Evolutionary conservation across 2,888 invertebrate species (phyloP).

Genomic region (Serripes groenlandicus): DNA sequence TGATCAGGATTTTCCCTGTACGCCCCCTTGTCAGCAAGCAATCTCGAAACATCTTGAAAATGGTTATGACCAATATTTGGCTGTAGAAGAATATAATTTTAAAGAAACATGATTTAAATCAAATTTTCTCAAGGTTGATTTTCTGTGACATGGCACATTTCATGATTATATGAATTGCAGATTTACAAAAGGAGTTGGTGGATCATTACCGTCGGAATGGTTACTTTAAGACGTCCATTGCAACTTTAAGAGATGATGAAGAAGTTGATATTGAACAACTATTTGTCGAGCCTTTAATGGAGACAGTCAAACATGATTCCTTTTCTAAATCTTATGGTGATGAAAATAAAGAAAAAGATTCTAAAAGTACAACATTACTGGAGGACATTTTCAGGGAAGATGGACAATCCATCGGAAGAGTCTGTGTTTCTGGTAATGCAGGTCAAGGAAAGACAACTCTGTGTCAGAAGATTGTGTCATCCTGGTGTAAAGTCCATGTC

Average conservation of each 20-base stretch:
- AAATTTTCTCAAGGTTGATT: neutral
- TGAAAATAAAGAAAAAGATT: too few species aligned
- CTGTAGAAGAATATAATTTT: too few species aligned
- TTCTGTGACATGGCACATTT: too few species aligned
- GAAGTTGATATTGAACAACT: constrained; percentile 4
- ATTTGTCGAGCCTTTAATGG: constrained; percentile 2
- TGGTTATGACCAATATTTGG: too few species aligned
- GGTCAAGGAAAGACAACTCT: neutral
- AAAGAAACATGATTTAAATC: too few species aligned
- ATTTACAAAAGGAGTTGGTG: neutral
- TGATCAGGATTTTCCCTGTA: too few species aligned
- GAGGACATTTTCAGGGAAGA: neutral
- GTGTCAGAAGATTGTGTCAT: neutral
- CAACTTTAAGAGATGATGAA: neutral
- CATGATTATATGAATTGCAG: too few species aligned
- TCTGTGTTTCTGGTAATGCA: constrained; percentile 3
- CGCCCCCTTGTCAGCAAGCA: too few species aligned
- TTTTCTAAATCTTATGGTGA: too few species aligned
- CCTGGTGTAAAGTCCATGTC: constrained; percentile 5
- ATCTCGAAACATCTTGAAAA: too few species aligned
- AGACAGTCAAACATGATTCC: too few species aligned
- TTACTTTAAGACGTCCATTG: neutral
- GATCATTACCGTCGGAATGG: neutral
- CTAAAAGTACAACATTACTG: too few species aligned
- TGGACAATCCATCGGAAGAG: neutral